phyloP scores from a whole-genome alignment of 2,797 vertebrate genomes.

The Yasuhikotakia modesta region DNA sequence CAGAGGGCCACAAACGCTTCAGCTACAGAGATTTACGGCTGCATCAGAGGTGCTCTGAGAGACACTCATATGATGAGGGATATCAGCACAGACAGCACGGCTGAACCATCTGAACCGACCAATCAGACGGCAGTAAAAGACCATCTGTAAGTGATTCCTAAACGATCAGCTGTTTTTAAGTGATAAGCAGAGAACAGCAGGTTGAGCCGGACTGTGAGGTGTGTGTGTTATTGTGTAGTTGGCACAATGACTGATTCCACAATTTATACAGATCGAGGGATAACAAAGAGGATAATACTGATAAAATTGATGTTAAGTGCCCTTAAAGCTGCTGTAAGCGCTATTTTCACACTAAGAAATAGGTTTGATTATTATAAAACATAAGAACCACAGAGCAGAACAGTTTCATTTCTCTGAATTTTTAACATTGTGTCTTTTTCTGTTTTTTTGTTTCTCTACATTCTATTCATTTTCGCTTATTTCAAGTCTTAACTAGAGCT shows the following conservation, averaged over 20 bases:
- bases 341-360: background rate
- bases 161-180: constrained; percentile 18
- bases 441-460: background rate
- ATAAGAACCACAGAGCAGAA: no score
- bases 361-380: no score
- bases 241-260: background rate
- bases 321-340: background rate
- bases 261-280: background rate
- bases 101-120: background rate
- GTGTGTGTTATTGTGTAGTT: background rate
- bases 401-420: no score
- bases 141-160: constrained; percentile 18
- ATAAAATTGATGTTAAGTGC: background rate
- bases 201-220: background rate
- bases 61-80: background rate
- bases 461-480: background rate
- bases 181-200: constrained; percentile 11
- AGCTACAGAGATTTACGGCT: constrained; percentile 29
- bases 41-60: constrained; percentile 16
- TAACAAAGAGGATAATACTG: background rate
- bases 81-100: background rate
- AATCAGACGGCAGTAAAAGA: background rate
- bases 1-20: constrained; percentile 68
- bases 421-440: no score
- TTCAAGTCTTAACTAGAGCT: background rate